Evolutionary conservation across 2,113 vertebrate genomes (phyloP).

Genomic region (Sciurus niger): DNA sequence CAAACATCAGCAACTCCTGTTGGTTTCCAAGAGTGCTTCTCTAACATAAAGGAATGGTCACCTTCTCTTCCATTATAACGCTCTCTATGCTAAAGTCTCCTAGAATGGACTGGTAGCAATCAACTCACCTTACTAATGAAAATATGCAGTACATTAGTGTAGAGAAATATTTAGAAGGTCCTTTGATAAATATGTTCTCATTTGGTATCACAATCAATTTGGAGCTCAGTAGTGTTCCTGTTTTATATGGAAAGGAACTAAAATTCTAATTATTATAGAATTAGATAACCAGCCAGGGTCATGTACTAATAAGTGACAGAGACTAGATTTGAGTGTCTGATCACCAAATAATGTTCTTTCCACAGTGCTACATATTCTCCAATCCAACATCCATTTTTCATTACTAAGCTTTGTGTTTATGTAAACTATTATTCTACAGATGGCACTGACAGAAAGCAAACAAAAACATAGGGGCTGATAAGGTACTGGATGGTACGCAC

Average conservation of each 20-base stretch:
- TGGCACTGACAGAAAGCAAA: slow-evolving; percentile 24
- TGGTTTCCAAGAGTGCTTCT: not conserved
- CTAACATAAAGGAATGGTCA: not conserved
- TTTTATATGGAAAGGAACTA: not conserved
- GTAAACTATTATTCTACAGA: slow-evolving; percentile 1
- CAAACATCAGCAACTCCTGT: not conserved
- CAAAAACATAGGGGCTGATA: not conserved
- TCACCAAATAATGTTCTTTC: not conserved
- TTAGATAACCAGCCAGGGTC: not conserved
- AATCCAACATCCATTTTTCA: not conserved
- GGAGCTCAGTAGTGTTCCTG: not conserved
- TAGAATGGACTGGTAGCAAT: not conserved
- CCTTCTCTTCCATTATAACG: not conserved
- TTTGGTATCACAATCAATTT: not conserved
- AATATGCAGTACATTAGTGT: not conserved
- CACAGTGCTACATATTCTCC: not conserved
- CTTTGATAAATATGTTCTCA: not conserved
- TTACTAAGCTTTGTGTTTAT: not conserved
- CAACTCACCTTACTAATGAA: not conserved
- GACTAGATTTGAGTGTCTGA: not conserved
- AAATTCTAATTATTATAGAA: not conserved
- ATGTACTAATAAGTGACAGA: not conserved
- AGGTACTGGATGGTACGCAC: not conserved
- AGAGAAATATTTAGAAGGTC: not conserved
- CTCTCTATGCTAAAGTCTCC: not conserved